These are phyloP conservation scores for Polietes domitor DNA, from an alignment of 2,888 invertebrate genomes.

Conservation along the genomic window DNA sequence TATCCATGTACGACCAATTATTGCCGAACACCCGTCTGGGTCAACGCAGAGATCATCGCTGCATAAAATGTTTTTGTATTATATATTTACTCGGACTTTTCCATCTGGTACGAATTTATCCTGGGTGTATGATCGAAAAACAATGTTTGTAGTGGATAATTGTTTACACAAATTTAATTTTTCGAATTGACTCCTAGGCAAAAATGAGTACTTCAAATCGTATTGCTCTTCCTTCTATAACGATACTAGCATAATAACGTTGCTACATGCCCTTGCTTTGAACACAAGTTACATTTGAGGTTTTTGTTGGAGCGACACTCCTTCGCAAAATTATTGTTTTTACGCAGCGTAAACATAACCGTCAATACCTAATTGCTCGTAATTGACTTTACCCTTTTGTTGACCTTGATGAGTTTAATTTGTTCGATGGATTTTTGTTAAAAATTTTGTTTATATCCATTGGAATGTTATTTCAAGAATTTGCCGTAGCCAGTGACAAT, in stretches of 20 bases:
- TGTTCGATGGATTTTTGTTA: constrained; percentile 2
- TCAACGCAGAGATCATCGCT: constrained; percentile 44
- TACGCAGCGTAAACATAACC: too few relatives aligned
- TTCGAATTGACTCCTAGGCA: neutral
- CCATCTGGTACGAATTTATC: constrained; percentile 46
- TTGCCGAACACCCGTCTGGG: constrained; percentile 43
- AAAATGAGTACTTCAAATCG: constrained; percentile 5
- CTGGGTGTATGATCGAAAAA: constrained; percentile 44
- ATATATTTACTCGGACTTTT: constrained; percentile 44
- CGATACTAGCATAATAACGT: constrained; percentile 33
- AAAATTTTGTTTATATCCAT: neutral
- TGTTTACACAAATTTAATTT: neutral
- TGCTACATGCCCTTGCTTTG: neutral
- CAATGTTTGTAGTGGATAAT: neutral
- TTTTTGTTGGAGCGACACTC: neutral
- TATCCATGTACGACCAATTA: constrained; percentile 36
- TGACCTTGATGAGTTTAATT: constrained; percentile 12
- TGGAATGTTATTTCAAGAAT: neutral
- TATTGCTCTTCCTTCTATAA: constrained; percentile 1
- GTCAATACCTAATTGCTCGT: too few relatives aligned
- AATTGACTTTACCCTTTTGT: neutral
- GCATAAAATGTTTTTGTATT: constrained; percentile 21
- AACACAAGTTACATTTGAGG: neutral
- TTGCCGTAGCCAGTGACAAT: constrained; percentile 1
- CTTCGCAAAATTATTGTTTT: too few relatives aligned